Base-by-base conservation (phyloP, 2,113 vertebrate species). In the Pholis gunnellus region DNA sequence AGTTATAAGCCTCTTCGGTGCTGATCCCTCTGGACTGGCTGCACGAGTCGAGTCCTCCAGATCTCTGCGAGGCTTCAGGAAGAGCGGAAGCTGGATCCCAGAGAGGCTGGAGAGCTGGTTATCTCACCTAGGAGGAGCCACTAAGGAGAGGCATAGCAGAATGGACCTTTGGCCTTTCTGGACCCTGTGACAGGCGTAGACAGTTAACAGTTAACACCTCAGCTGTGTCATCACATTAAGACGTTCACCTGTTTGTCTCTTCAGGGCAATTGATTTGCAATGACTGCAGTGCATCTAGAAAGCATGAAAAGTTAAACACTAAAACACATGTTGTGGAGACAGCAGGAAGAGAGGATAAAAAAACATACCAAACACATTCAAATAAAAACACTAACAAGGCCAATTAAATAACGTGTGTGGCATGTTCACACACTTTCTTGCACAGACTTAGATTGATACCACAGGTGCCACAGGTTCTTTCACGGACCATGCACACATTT, bases 151-250 rank as follows among this genome's bases (percentile, higher is more conserved):
- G 40, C 34, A 29, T 15, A 38, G 40, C 25, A 31, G 36, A 15
- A 59, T 50, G 66, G 86, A 94, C 89, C 91, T 94, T 94, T 92
- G 92, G 59, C 74, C 92, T 25, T 44, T 44, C 75, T 87, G 88
- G 63, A 91, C 90, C 81, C 81, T 92, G 80, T 54, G 84, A 91
- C 74, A 81, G 89, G 90, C 84, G 79, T 88, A 46, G 71, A 73
- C 54, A 18, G 93, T 94, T 94, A 94, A 92, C 92, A 91, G 91
- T 94, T 93, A 93, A 94, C 92, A 75, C 77, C 70, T 88, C 74
- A 83, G 83, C 89, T 87, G 84, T 87, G 85, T 88, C 89, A 91
- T 92, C 84, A 67, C 59, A 52, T 81, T 85, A 56, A 72, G 73
- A 59, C 75, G 18, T 17, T 69, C 0, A 60, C 40, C 18, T 59